Conservation (phyloP, 1,140 invertebrate genomes). For the Heliconius hermathena region DNA sequence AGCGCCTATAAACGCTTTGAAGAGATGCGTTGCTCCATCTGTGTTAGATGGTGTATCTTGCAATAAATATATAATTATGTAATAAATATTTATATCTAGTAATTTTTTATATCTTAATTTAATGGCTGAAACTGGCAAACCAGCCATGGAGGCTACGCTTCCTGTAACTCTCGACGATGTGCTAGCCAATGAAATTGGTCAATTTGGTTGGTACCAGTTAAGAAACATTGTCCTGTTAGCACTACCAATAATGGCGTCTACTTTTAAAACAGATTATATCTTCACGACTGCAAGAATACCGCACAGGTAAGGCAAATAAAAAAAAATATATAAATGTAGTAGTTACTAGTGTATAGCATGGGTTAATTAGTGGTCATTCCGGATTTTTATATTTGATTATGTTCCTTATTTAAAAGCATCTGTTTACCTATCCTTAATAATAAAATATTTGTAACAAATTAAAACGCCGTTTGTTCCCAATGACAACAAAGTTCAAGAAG, state of each 20-base stretch:
- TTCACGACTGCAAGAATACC: slow-evolving; percentile 47
- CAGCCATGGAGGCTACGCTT: neutral
- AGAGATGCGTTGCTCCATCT: neutral
- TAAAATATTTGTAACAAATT: too few species aligned
- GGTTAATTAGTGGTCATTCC: too few species aligned
- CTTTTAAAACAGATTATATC: slow-evolving; percentile 50
- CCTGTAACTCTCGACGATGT: slow-evolving; percentile 52
- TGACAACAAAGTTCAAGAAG: too few species aligned
- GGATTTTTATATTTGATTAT: neutral
- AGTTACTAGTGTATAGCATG: too few species aligned
- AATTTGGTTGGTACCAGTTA: slow-evolving; percentile 52
- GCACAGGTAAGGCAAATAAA: too few species aligned
- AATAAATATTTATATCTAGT: neutral
- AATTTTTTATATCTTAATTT: neutral
- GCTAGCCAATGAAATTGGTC: slow-evolving; percentile 54
- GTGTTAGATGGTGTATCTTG: neutral
- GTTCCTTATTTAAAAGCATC: too few species aligned
- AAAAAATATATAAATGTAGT: too few species aligned
- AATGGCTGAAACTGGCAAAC: neutral
- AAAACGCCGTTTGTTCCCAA: too few species aligned
- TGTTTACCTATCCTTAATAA: too few species aligned
- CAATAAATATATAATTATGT: neutral
- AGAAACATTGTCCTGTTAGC: slow-evolving; percentile 40
- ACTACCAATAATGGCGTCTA: slow-evolving; percentile 44
- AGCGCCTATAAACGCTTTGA: neutral